These are phyloP conservation scores for Chalcis sispes DNA, from an alignment of 2,888 invertebrate genomes.

Conservation along the genomic window DNA sequence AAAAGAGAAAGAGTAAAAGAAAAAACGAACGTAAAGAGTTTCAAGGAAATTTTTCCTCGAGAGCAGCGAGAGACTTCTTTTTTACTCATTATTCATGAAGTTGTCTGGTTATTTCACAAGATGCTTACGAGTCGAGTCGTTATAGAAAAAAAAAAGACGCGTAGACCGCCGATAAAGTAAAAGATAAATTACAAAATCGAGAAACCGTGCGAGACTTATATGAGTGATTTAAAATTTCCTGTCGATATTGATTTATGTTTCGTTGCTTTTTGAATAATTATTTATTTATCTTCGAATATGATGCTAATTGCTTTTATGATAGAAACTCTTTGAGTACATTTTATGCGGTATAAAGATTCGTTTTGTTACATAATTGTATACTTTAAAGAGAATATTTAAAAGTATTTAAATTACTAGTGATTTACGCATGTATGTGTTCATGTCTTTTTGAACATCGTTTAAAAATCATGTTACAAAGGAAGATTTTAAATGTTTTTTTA, in stretches of 20 bases:
- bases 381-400: conserved; percentile 11
- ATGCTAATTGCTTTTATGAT: conserved; percentile 36
- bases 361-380: conserved; percentile 22
- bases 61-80: conserved; percentile 16
- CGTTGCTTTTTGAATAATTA: conserved; percentile 9
- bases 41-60: conserved; percentile 44
- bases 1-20: too few relatives aligned
- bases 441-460: not conserved
- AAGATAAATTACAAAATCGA: conserved; percentile 50
- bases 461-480: not conserved
- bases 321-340: not conserved
- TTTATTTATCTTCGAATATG: conserved; percentile 22
- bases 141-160: conserved; percentile 20
- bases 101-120: conserved; percentile 34
- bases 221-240: conserved; percentile 41
- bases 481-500: too few relatives aligned
- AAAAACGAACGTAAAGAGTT: not conserved
- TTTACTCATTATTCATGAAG: conserved; percentile 50
- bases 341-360: conserved; percentile 17
- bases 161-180: conserved; percentile 34
- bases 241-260: conserved; percentile 53
- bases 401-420: not conserved
- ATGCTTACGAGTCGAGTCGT: too few relatives aligned
- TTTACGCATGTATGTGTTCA: conserved; percentile 8
- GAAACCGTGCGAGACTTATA: conserved; percentile 1